These are phyloP conservation scores for Orchestes rusci DNA, from an alignment of 2,888 invertebrate species.

Conservation along the genomic window DNA sequence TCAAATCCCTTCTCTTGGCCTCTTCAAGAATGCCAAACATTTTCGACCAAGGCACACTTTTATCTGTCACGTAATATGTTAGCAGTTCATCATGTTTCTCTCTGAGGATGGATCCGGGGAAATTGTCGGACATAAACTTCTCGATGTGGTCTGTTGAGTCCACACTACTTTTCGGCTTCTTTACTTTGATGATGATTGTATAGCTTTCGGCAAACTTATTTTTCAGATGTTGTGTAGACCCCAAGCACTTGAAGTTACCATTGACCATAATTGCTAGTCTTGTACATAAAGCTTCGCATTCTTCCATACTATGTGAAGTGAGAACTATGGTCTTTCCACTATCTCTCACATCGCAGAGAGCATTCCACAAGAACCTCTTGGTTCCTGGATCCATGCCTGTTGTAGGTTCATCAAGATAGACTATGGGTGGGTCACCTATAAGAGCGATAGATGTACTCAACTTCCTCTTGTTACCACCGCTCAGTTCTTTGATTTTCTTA, in stretches of 20 bases:
- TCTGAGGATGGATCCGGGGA: conserved; percentile 43
- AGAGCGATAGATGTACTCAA: conserved; percentile 50
- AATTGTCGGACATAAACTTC: conserved; percentile 34
- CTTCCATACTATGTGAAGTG: conserved; percentile 84
- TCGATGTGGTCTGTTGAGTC: conserved; percentile 24
- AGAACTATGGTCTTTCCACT: conserved; percentile 69
- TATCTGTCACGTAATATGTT: conserved; percentile 61
- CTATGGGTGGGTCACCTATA: conserved; percentile 49
- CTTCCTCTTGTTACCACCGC: conserved; percentile 53
- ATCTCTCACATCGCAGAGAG: conserved; percentile 59
- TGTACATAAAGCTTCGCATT: conserved; percentile 78
- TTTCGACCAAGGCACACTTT: conserved; percentile 59
- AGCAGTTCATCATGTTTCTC: conserved; percentile 66
- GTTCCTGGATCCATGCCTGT: conserved; percentile 76
- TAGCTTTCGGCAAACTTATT: conserved; percentile 65
- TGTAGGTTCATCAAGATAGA: conserved; percentile 50
- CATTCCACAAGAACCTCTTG: conserved; percentile 73
- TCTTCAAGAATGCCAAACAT: conserved; percentile 73
- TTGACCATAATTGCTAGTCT: conserved; percentile 82
- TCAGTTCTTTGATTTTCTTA: conserved; percentile 43
- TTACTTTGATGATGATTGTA: conserved; percentile 43
- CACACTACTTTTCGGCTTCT: conserved; percentile 29
- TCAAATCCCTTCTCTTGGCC: conserved; percentile 36
- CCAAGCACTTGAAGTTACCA: conserved; percentile 71
- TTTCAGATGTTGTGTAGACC: conserved; percentile 75